These are phyloP conservation scores for Lasioglossum villosulum DNA, from an alignment of 2,888 invertebrate species.

Conservation along the genomic window DNA sequence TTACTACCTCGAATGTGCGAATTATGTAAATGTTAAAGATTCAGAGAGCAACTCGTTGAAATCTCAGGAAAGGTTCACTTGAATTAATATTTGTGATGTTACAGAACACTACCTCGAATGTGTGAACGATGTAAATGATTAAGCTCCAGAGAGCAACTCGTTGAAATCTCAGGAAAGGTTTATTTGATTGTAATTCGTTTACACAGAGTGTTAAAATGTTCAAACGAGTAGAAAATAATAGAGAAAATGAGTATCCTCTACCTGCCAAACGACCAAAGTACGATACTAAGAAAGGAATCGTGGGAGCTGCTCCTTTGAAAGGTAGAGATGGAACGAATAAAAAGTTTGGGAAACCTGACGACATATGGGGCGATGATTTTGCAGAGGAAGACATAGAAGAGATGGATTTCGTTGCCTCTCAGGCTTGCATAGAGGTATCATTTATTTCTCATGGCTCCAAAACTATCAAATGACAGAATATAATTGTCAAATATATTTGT, in stretches of 20 bases:
- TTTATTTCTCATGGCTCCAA: background rate
- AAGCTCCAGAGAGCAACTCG: background rate
- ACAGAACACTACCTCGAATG: too few relatives aligned
- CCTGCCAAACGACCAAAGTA: constrained; percentile 72
- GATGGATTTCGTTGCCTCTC: constrained; percentile 80
- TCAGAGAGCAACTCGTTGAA: background rate
- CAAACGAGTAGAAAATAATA: constrained; percentile 68
- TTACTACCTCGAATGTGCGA: background rate
- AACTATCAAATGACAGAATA: too few relatives aligned
- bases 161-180: background rate
- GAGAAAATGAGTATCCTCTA: constrained; percentile 47
- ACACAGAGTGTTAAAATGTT: constrained; percentile 60
- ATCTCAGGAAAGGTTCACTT: background rate
- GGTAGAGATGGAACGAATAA: constrained; percentile 25
- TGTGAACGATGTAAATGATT: constrained; percentile 16
- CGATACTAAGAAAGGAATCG: constrained; percentile 29
- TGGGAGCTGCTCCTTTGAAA: background rate
- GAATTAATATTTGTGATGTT: background rate
- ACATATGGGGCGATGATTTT: constrained; percentile 81
- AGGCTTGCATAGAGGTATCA: constrained; percentile 69
- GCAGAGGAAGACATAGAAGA: constrained; percentile 78
- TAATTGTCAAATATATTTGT: constrained; percentile 3
- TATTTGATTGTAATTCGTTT: background rate
- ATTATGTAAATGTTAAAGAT: constrained; percentile 14
- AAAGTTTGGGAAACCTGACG: constrained; percentile 59